Base-by-base conservation (phyloP, 2,113 vertebrate genomes). In the Opisthocomus hoazin region DNA sequence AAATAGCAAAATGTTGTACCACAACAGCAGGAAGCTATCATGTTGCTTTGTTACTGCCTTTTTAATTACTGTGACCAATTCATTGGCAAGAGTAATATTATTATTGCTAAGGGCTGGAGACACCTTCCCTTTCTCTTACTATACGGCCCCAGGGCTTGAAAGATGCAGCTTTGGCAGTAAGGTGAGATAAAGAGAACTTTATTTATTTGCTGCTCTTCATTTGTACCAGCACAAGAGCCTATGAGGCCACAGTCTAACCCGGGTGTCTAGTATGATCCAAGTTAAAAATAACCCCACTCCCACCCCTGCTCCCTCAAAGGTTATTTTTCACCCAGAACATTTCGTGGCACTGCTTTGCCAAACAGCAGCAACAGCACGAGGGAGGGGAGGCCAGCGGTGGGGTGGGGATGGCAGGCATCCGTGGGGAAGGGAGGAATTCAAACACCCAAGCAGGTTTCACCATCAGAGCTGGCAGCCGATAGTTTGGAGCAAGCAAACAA, bases 41-140 rank as follows among this genome's bases (percentile, higher is more conserved):
- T 68, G 46, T 89, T 87, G 61, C 74, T 85, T 92, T 94, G 53
- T 75, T 89, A 69, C 84, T 89, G 53, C 57, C 80, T 92, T 87
- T 96, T 96, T 96, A 94, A 94, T 97, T 92, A 92, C 84, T 84
- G 43, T 50, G 81, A 79, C 94, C 78, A 89, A 77, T 94, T 96
- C 58, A 80, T 87, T 89, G 70, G 77, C 75, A 89, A 82, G 84
- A 91, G 41, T 84, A 87, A 89, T 91, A 39, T 41, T 78, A 60
- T 88, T 65, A 61, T 14, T 76, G 74, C 87, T 87, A 29, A 63
- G 54, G 80, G 46, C 84, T 91, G 22, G 24, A 96, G 61, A 45
- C 57, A 78, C 51, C 76, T 89, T 93, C 77, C 43, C 17, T 79
- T 89, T 84, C 87, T 26, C 15, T 41, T 3, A 8, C 54, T 87